Conservation (phyloP, 1,140 invertebrate species). For the Ooceraea biroi region DNA sequence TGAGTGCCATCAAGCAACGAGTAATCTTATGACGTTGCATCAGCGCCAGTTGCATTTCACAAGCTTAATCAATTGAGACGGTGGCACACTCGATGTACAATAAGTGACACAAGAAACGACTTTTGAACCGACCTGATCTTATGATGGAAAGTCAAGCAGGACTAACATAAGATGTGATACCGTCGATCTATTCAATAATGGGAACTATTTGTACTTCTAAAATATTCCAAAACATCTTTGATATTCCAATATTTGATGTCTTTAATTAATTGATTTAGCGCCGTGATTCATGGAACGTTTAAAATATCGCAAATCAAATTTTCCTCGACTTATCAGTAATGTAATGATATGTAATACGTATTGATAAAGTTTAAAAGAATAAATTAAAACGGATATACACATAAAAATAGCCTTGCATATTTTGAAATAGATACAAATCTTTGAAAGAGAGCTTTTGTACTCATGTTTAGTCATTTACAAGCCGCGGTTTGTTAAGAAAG, state of each 20-base stretch:
- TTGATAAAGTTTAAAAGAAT: not conserved
- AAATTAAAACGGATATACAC: not conserved
- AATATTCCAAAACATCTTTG: conserved; percentile 3
- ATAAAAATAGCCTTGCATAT: too few species aligned
- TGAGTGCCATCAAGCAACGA: not conserved
- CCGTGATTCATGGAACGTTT: conserved; percentile 61
- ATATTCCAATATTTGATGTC: not conserved
- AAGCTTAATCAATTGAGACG: conserved; percentile 52
- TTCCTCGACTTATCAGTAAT: too few species aligned
- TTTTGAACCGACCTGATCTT: conserved; percentile 73
- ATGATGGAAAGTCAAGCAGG: conserved; percentile 62
- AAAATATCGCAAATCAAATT: not conserved
- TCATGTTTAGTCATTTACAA: too few species aligned
- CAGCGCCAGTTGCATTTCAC: conserved; percentile 2
- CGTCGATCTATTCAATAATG: conserved; percentile 72
- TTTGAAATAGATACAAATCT: not conserved
- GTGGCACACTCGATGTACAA: conserved; percentile 21
- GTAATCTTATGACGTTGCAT: conserved; percentile 31
- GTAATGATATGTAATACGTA: too few species aligned
- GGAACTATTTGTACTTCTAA: conserved; percentile 74
- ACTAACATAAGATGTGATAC: conserved; percentile 74
- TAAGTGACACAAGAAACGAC: conserved; percentile 73
- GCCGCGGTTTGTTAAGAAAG: too few species aligned
- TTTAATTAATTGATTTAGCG: conserved; percentile 11
- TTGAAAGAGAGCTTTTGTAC: not conserved